Evolutionary conservation across 1,140 invertebrate species (phyloP).

Genomic region (Trichonephila inaurata): DNA sequence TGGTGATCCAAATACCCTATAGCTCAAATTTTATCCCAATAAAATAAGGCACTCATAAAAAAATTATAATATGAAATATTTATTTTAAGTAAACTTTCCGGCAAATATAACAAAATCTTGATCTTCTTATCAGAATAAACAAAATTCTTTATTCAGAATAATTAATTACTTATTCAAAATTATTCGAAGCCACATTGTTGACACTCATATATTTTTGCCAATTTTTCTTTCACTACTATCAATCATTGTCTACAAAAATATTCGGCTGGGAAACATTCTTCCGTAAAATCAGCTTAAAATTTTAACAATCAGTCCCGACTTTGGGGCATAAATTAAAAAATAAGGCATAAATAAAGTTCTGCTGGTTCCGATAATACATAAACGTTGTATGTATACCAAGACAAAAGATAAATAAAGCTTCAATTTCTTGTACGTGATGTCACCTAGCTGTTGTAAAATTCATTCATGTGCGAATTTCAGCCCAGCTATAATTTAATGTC

Average conservation of each 20-base stretch:
- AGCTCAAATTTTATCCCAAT: too few species aligned
- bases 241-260: not conserved
- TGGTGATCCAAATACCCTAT: too few species aligned
- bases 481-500: conserved; percentile 27
- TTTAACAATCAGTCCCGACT: not conserved
- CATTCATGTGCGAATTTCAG: conserved; percentile 27
- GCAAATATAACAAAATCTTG: too few species aligned
- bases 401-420: conserved; percentile 23
- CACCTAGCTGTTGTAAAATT: conserved; percentile 18
- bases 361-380: not conserved
- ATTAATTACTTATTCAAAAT: not conserved
- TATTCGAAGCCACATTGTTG: not conserved
- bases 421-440: conserved; percentile 22
- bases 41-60: too few species aligned
- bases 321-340: not conserved
- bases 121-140: too few species aligned
- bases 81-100: too few species aligned
- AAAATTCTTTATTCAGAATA: not conserved
- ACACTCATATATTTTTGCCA: not conserved
- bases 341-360: not conserved
- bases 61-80: too few species aligned
- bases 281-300: not conserved
- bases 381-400: not conserved
- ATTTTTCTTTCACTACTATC: not conserved
- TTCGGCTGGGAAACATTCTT: not conserved